These are phyloP conservation scores for Sarcoramphus papa DNA, from an alignment of 2,797 vertebrate species.

Conservation along the genomic window DNA sequence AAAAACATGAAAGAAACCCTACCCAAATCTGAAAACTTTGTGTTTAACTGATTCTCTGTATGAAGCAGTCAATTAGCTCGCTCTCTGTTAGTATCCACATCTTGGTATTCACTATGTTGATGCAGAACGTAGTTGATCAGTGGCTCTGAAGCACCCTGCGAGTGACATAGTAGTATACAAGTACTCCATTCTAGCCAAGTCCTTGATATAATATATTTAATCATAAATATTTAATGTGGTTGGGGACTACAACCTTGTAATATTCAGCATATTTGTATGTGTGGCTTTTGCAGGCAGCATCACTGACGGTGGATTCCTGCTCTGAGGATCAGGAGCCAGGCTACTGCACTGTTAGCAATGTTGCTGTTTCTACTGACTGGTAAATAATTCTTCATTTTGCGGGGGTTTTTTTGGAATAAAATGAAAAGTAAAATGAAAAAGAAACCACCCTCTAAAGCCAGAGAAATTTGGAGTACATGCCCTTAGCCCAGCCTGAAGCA, in stretches of 20 bases:
- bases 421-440: background rate
- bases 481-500: background rate
- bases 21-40: background rate
- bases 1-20: background rate
- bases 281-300: slow-evolving; percentile 82
- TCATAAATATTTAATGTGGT: background rate
- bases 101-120: background rate
- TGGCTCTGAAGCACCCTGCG: background rate
- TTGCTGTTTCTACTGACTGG: slow-evolving; percentile 93
- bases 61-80: background rate
- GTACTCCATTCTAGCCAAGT: background rate
- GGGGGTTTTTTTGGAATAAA: background rate
- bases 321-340: slow-evolving; percentile 91
- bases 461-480: background rate
- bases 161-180: background rate
- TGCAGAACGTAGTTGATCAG: background rate
- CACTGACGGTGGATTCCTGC: slow-evolving; percentile 92
- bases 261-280: background rate
- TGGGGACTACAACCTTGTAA: background rate
- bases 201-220: background rate
- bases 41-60: background rate
- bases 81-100: background rate
- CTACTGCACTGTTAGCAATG: slow-evolving; percentile 92
- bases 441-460: background rate
- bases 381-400: slow-evolving; percentile 59